Evolutionary conservation across 1,140 invertebrate species (phyloP), one percentile per base, ranked within the genome.

Genomic region (Choristoneura fumiferana): DNA sequence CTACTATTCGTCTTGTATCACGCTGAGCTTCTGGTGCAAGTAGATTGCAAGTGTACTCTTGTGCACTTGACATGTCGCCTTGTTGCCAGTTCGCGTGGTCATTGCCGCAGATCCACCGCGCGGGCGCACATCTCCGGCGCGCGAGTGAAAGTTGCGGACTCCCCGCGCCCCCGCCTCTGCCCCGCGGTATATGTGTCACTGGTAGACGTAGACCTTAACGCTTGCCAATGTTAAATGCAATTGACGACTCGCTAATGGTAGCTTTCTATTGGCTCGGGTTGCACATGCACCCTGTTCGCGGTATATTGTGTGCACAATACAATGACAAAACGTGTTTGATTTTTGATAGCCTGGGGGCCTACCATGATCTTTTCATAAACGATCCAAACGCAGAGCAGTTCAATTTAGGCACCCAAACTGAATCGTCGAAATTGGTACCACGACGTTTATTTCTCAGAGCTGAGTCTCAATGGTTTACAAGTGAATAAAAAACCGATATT

Each of bases 51-150:
- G 10, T 14, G 17, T 17, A 49, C 17, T 29, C 18, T 9, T 22
- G 60, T 38, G 73, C 78, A 78, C 78, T 81, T 81, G 78, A 81
- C 78, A 80, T 68, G 43, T 49, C 43, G 43, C 43, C 43, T 49
- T 49, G 43, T 49, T 49, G 43, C 43, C 52, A 54, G 34, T 54
- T 54, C 52, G 71, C 71, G 65, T 77, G 78, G 78, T 78, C 78
- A 78, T 73, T 77, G 76, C 69, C 75, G 66, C 66, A 17, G 43
- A 49, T 49, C 43, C 22, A 49, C 17, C 43, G 43, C 22, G 43
- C 53, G 62, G 60, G 60, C 63, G 62, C 70, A 62, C 67, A 69
- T 73, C 70, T 68, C 66, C 55, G 54, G 65, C 62, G 66, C 68
- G 73, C 71, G 65, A 77, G 73, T 73, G 73, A 74, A 71, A 74